Base-by-base conservation (phyloP, 2,797 vertebrate species). In the Moxostoma hubbsi region DNA sequence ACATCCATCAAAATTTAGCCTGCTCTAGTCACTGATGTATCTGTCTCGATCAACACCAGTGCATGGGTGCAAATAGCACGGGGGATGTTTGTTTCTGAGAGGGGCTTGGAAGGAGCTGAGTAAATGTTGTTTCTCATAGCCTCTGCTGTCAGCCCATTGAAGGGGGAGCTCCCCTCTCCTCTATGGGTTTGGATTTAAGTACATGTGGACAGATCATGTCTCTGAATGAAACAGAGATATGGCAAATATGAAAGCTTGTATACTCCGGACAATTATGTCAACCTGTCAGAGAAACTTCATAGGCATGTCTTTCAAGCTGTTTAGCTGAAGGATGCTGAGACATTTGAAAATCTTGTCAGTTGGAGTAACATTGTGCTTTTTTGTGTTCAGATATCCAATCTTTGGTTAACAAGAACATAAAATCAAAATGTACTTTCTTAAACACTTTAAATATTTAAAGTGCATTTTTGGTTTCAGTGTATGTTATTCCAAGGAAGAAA, bases 1-100 rank as follows among this genome's bases (percentile, higher is more conserved):
- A 91, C 91, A 92, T 90, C 88, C 86, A 85, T 93, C 90, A 92
- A 89, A 90, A 88, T 87, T 84, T 70, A 67, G 84, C 81, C 80
- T 46, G 85, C 87, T 88, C 77, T 83, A 46, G 77, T 83, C 79
- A 77, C 82, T 81, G 83, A 88, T 87, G 83, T 82, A 84, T 82
- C 87, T 84, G 64, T 79, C 78, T 86, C 81, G 46, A 79, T 87
- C 88, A 87, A 89, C 89, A 82, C 73, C 74, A 15, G 63, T 57
- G 77, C 84, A 86, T 6, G 81, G 81, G 83, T 81, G 83, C 82
- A 91, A 91, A 91, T 85, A 89, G 76, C 84, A 88, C 80, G 13
- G 83, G 85, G 83, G 83, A 59, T 88, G 80, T 90, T 88, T 87
- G 78, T 83, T 89, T 83, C 73, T 76, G 72, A 63, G 75, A 88